Conservation (phyloP, 2,113 vertebrate genomes). For the Okapia johnstoni region DNA sequence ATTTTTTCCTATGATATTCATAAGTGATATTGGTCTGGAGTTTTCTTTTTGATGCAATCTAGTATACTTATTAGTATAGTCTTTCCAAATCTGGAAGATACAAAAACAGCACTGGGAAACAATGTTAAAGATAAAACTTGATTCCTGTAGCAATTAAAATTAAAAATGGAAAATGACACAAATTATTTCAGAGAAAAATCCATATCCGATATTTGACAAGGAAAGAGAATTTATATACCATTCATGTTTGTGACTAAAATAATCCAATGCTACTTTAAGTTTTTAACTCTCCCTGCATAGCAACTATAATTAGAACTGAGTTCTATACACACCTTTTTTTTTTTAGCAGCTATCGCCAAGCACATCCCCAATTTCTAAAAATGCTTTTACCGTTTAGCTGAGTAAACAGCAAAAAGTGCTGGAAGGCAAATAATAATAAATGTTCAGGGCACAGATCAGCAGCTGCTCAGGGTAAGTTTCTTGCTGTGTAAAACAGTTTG, state of each 20-base stretch:
- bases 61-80: neutral
- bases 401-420: neutral
- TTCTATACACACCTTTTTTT: neutral
- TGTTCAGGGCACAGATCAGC: too few relatives aligned
- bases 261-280: neutral
- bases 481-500: neutral
- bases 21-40: neutral
- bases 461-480: neutral
- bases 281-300: neutral
- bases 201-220: neutral
- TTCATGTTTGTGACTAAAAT: slow-evolving; percentile 32
- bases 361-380: neutral
- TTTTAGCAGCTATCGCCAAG: neutral
- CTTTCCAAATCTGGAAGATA: neutral
- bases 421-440: neutral
- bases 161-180: neutral
- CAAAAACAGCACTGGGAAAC: neutral
- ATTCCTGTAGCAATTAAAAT: neutral
- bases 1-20: neutral
- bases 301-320: slow-evolving; percentile 21
- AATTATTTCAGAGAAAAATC: neutral
- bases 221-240: slow-evolving; percentile 14
- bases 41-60: neutral
- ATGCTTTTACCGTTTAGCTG: neutral
- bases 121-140: neutral